These are phyloP conservation scores for Heterodera carotae DNA, from an alignment of 1,140 invertebrate species.

Conservation along the genomic window DNA sequence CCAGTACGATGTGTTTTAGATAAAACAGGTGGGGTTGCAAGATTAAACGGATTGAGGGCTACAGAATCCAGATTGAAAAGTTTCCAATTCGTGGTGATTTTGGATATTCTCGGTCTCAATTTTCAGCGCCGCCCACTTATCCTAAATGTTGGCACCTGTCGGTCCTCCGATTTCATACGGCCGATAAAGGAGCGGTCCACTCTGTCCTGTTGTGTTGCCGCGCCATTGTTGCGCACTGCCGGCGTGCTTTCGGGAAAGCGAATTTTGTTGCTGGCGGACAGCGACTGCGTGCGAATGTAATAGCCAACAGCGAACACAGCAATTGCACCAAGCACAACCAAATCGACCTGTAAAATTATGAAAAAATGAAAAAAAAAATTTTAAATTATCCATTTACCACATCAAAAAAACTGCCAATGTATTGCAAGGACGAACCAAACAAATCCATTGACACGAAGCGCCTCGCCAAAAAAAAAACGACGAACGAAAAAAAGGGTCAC, in stretches of 20 bases:
- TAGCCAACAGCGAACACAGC: conserved; percentile 11
- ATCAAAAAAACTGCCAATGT: background rate
- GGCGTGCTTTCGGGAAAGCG: background rate
- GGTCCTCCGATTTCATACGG: conserved; percentile 62
- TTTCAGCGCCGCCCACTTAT: too few species aligned
- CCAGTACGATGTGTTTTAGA: too few species aligned
- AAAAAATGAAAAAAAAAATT: background rate
- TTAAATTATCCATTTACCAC: background rate
- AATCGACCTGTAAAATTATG: background rate
- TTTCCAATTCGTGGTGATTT: too few species aligned
- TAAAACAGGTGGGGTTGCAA: too few species aligned
- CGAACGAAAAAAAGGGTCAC: too few species aligned
- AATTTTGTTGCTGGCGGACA: background rate
- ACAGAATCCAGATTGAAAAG: too few species aligned
- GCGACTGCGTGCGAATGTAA: background rate
- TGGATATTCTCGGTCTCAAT: too few species aligned
- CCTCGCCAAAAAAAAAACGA: too few species aligned
- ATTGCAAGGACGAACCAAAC: background rate
- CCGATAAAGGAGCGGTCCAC: conserved; percentile 59
- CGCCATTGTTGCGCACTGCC: background rate
- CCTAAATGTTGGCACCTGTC: conserved; percentile 50
- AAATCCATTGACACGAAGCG: background rate
- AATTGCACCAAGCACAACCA: background rate
- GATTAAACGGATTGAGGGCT: too few species aligned
- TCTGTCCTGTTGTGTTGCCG: conserved; percentile 19